Evolutionary conservation across 2,888 invertebrate species (phyloP).

Genomic region (Bellardia bayeri): DNA sequence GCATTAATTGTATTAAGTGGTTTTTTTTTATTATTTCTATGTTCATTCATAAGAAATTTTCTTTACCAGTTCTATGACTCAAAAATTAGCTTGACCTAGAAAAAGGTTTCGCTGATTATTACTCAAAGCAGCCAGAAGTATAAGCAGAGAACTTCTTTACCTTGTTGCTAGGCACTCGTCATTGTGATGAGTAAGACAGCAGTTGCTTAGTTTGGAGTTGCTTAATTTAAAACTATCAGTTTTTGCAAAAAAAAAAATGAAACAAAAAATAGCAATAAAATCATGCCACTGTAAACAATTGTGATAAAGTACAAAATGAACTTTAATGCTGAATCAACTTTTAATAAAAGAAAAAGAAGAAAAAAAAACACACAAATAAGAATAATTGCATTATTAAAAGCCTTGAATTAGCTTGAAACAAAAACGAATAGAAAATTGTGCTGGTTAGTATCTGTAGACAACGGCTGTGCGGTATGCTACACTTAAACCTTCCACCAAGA

Average conservation of each 20-base stretch:
- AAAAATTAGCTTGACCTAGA: constrained; percentile 64
- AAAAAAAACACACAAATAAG: not conserved
- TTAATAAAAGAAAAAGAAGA: constrained; percentile 33
- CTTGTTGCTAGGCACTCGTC: constrained; percentile 58
- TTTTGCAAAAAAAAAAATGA: constrained; percentile 30
- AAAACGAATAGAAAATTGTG: constrained; percentile 10
- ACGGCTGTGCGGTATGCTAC: no score
- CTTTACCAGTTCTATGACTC: constrained; percentile 59
- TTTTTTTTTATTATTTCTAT: constrained; percentile 25
- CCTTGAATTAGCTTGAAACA: constrained; percentile 55
- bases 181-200: constrained; percentile 67
- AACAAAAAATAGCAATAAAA: constrained; percentile 43
- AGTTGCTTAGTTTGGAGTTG: constrained; percentile 63
- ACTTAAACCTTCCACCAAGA: no score
- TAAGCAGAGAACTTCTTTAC: constrained; percentile 27
- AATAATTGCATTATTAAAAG: constrained; percentile 48
- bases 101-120: constrained; percentile 65
- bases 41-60: constrained; percentile 60
- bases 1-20: constrained; percentile 22
- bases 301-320: constrained; percentile 54
- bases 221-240: constrained; percentile 54
- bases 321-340: constrained; percentile 68
- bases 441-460: no score
- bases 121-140: constrained; percentile 18
- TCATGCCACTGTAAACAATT: constrained; percentile 62